phyloP scores from a whole-genome alignment of 2,888 invertebrate species.

The Apodemia mormo region DNA sequence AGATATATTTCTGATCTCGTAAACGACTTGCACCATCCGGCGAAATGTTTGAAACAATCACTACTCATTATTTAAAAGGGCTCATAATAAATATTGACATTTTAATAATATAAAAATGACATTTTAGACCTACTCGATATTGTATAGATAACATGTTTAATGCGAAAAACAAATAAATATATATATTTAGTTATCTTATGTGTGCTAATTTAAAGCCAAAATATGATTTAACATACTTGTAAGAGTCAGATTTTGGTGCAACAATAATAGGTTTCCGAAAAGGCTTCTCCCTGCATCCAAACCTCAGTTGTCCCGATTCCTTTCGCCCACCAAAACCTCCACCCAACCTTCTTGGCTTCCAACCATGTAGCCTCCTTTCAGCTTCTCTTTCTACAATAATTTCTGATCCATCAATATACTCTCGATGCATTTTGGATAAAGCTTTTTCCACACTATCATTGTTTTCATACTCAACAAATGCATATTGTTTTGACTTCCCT shows the following conservation, averaged over 20 bases:
- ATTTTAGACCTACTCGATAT: slow-evolving; percentile 7
- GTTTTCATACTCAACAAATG: slow-evolving; percentile 90
- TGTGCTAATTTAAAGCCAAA: not conserved
- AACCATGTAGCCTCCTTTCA: slow-evolving; percentile 86
- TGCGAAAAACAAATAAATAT: not conserved
- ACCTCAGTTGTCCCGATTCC: slow-evolving; percentile 93
- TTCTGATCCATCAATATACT: slow-evolving; percentile 84
- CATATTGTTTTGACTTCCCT: slow-evolving; percentile 91
- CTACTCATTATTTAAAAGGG: slow-evolving; percentile 55
- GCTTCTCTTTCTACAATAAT: slow-evolving; percentile 89
- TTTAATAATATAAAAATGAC: not conserved
- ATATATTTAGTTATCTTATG: not conserved
- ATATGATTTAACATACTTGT: not conserved
- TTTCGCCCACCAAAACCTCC: slow-evolving; percentile 94
- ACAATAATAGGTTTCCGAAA: slow-evolving; percentile 84
- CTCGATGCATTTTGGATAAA: slow-evolving; percentile 81
- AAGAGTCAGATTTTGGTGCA: not conserved
- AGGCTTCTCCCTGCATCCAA: slow-evolving; percentile 90
- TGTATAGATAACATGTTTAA: not conserved
- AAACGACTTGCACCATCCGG: slow-evolving; percentile 66
- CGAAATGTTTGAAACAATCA: slow-evolving; percentile 57
- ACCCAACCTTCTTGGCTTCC: slow-evolving; percentile 92
- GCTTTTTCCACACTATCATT: slow-evolving; percentile 83
- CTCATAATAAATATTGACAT: slow-evolving; percentile 11
- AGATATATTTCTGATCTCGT: slow-evolving; percentile 56